These are phyloP conservation scores for Saccostrea glomerata DNA, from an alignment of 1,140 invertebrate genomes.

Conservation along the genomic window DNA sequence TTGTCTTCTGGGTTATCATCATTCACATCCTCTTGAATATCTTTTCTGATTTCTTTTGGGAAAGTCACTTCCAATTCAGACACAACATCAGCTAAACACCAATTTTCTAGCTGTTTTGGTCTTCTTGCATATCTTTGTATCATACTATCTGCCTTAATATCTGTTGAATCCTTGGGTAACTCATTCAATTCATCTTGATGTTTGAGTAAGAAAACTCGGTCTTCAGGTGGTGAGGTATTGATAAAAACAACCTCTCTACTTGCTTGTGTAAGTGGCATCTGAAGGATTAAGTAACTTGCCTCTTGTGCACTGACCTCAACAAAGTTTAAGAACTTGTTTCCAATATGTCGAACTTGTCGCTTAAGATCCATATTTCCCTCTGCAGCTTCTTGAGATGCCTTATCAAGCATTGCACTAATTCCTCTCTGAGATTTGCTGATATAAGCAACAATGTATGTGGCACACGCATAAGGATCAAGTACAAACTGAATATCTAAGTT, in stretches of 20 bases:
- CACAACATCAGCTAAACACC: slow-evolving; percentile 35
- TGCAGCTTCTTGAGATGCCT: slow-evolving; percentile 56
- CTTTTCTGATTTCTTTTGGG: not conserved
- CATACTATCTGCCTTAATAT: slow-evolving; percentile 35
- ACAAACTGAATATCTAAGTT: slow-evolving; percentile 62
- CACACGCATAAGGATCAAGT: slow-evolving; percentile 62
- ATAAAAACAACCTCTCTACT: slow-evolving; percentile 56
- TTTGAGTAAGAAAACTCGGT: slow-evolving; percentile 44
- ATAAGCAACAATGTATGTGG: slow-evolving; percentile 54
- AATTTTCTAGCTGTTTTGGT: slow-evolving; percentile 37
- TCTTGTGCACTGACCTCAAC: slow-evolving; percentile 53
- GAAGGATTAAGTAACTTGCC: slow-evolving; percentile 49
- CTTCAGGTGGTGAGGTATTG: slow-evolving; percentile 52
- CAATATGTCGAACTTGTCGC: slow-evolving; percentile 41
- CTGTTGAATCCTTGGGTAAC: slow-evolving; percentile 30
- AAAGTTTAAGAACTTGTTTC: slow-evolving; percentile 45
- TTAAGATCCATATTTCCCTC: slow-evolving; percentile 43
- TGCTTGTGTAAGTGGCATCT: slow-evolving; percentile 49
- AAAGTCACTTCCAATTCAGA: slow-evolving; percentile 23
- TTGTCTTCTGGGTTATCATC: slow-evolving; percentile 10
- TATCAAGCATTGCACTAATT: slow-evolving; percentile 49
- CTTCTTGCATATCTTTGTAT: slow-evolving; percentile 44
- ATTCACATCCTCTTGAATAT: not conserved
- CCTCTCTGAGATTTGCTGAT: slow-evolving; percentile 60
- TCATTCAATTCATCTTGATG: not conserved